Conservation (phyloP, 2,797 vertebrate species). For the Selene dorsalis region DNA sequence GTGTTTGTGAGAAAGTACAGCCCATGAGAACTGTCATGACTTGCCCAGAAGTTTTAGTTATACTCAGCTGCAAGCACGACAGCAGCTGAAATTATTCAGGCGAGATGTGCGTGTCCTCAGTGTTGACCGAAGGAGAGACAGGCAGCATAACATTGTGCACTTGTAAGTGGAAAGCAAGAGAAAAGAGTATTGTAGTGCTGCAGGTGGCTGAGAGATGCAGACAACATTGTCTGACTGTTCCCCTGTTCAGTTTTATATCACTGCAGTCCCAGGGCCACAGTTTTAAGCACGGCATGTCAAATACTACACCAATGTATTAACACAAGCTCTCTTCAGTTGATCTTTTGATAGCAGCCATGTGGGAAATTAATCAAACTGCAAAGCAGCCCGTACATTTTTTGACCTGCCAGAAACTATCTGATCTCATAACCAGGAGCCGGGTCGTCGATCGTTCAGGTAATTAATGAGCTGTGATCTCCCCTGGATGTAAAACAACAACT, state of each 20-base stretch:
- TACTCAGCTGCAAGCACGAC: constrained; percentile 5
- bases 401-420: too few relatives aligned
- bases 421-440: background rate
- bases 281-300: background rate
- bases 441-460: background rate
- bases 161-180: background rate
- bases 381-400: background rate
- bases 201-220: background rate
- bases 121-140: background rate
- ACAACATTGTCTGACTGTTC: background rate
- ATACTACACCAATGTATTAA: background rate
- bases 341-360: background rate
- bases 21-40: constrained; percentile 6
- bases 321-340: background rate
- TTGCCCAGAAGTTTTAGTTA: constrained; percentile 27
- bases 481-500: background rate
- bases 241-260: background rate
- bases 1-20: constrained; percentile 29
- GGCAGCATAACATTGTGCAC: background rate
- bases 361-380: background rate
- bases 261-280: background rate
- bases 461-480: background rate
- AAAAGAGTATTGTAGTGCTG: background rate
- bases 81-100: background rate
- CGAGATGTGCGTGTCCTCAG: background rate